Conservation (phyloP, 1,140 invertebrate genomes). For the Aphelenchoides fujianensis region DNA sequence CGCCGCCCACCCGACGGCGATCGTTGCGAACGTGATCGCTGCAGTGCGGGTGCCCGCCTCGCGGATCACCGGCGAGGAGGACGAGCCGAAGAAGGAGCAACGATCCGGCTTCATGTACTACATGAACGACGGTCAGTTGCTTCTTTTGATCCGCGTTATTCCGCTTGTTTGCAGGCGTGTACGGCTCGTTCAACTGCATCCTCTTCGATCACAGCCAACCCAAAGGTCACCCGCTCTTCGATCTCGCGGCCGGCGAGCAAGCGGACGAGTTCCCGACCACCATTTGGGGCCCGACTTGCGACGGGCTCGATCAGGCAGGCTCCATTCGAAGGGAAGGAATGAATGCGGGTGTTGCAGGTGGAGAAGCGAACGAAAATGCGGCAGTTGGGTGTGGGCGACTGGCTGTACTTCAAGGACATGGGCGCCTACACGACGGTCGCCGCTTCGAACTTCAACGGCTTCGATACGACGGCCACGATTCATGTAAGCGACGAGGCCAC, state of each 20-base stretch:
- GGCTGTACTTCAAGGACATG: conserved; percentile 72
- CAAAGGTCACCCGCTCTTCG: conserved; percentile 68
- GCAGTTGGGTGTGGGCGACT: conserved; percentile 74
- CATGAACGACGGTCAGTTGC: too few relatives aligned
- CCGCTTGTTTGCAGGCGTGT: conserved; percentile 93
- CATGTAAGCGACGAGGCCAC: conserved; percentile 38
- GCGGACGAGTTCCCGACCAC: conserved; percentile 64
- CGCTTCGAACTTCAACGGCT: conserved; percentile 66
- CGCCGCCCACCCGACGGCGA: conserved; percentile 85
- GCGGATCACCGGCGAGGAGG: conserved; percentile 52
- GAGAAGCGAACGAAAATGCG: conserved; percentile 43
- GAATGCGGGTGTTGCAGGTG: too few relatives aligned
- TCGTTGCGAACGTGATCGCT: conserved; percentile 80
- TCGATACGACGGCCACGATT: conserved; percentile 71
- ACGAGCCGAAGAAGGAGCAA: too few relatives aligned
- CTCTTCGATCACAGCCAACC: conserved; percentile 85
- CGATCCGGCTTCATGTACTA: too few relatives aligned
- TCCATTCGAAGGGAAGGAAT: too few relatives aligned
- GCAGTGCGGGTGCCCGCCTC: conserved; percentile 69
- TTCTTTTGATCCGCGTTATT: too few relatives aligned
- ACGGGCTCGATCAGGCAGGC: conserved; percentile 84
- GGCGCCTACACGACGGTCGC: conserved; percentile 57
- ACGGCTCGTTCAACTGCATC: conserved; percentile 94
- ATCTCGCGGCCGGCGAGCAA: conserved; percentile 63
- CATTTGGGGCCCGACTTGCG: conserved; percentile 92